phyloP scores from a whole-genome alignment of 2,888 invertebrate species.

The Himalopsyche japonica region DNA sequence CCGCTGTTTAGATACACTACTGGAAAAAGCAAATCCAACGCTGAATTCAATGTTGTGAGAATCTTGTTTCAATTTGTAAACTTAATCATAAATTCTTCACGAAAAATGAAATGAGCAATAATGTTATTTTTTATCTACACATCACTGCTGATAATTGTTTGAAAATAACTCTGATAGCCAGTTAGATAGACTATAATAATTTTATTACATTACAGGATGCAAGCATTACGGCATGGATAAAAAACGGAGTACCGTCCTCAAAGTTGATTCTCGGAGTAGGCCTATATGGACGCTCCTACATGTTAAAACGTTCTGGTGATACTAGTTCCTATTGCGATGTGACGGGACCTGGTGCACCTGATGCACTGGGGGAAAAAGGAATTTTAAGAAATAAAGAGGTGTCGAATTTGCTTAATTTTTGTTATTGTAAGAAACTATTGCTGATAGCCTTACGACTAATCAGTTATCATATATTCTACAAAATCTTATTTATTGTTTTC shows the following conservation, averaged over 20 bases:
- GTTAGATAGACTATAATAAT: too few species aligned
- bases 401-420: neutral
- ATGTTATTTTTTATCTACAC: too few species aligned
- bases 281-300: conserved; percentile 50
- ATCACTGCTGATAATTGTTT: too few species aligned
- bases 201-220: conserved; percentile 45
- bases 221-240: conserved; percentile 48
- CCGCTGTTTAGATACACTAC: conserved; percentile 61
- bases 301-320: conserved; percentile 47
- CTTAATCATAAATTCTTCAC: too few species aligned
- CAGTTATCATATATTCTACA: too few species aligned
- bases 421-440: neutral
- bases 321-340: conserved; percentile 53
- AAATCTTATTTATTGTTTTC: too few species aligned
- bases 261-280: conserved; percentile 51
- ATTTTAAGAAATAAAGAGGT: conserved; percentile 61
- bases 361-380: conserved; percentile 55
- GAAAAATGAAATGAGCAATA: too few species aligned
- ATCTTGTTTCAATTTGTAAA: neutral
- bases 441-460: too few species aligned
- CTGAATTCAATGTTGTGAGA: conserved; percentile 51
- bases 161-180: too few species aligned
- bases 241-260: conserved; percentile 45
- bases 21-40: conserved; percentile 37
- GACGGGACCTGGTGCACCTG: conserved; percentile 50